These are phyloP conservation scores for Melinaea marsaeus DNA, from an alignment of 2,888 invertebrate species.

Conservation along the genomic window DNA sequence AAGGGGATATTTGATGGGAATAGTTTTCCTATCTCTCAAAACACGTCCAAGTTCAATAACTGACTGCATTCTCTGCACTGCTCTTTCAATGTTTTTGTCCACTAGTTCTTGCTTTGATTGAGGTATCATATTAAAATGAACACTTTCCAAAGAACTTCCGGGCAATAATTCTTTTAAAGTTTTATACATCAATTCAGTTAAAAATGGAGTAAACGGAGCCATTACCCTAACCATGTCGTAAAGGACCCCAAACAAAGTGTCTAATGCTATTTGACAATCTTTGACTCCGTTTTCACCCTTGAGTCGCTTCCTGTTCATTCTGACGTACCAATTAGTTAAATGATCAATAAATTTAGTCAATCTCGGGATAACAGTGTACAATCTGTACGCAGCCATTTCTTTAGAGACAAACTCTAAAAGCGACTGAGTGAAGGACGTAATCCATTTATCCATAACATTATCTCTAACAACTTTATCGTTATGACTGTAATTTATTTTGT, in stretches of 20 bases:
- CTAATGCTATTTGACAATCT: constrained; percentile 90
- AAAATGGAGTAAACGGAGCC: constrained; percentile 98
- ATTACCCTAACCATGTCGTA: constrained; percentile 94
- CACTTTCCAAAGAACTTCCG: constrained; percentile 81
- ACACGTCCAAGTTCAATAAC: constrained; percentile 96
- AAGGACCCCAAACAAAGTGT: constrained; percentile 92
- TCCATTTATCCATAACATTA: constrained; percentile 98
- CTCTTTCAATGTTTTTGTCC: constrained; percentile 90
- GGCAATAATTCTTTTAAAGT: constrained; percentile 84
- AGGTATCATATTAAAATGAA: constrained; percentile 96
- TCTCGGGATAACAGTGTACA: constrained; percentile 96
- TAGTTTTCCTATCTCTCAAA: constrained; percentile 93
- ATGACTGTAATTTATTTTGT: constrained; percentile 75
- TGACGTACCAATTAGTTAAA: constrained; percentile 98
- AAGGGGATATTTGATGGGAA: constrained; percentile 97
- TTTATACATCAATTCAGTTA: constrained; percentile 97
- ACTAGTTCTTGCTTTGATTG: constrained; percentile 84
- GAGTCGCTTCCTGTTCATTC: constrained; percentile 95
- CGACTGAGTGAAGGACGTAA: constrained; percentile 96
- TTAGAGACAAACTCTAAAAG: constrained; percentile 90
- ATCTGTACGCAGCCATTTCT: constrained; percentile 96
- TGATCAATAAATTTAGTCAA: constrained; percentile 98
- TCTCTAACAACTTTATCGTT: constrained; percentile 72
- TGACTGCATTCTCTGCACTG: constrained; percentile 94
- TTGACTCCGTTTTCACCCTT: constrained; percentile 92